These are phyloP conservation scores for Botia kubotai DNA, from an alignment of 2,797 vertebrate species.

Conservation along the genomic window DNA sequence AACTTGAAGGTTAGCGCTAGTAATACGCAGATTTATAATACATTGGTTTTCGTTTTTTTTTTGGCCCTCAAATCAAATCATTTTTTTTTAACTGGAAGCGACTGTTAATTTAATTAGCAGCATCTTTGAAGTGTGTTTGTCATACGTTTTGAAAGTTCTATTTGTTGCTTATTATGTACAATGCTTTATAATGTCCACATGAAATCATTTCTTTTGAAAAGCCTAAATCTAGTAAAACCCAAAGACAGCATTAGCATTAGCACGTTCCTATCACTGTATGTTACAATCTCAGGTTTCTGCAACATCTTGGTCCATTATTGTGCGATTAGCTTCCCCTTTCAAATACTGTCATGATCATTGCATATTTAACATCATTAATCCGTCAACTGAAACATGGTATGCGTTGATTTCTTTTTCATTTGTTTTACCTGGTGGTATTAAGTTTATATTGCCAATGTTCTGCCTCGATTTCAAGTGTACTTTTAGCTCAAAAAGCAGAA, in stretches of 20 bases:
- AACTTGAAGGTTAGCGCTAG: slow-evolving; percentile 27
- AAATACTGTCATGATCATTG: background rate
- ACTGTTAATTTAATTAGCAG: slow-evolving; percentile 21
- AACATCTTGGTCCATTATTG: slow-evolving; percentile 28
- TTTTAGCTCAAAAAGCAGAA: slow-evolving; percentile 24
- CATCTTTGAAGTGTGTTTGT: slow-evolving; percentile 16
- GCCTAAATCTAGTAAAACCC: slow-evolving; percentile 44
- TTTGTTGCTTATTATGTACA: slow-evolving; percentile 12
- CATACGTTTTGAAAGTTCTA: slow-evolving; percentile 6
- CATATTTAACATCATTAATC: slow-evolving; percentile 19
- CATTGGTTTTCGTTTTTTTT: slow-evolving; percentile 17
- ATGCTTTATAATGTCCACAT: slow-evolving; percentile 25
- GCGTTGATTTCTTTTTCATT: background rate
- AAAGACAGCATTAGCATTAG: slow-evolving; percentile 46
- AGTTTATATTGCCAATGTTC: slow-evolving; percentile 14
- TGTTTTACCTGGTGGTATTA: background rate
- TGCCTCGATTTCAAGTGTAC: slow-evolving; percentile 27
- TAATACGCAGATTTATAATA: slow-evolving; percentile 1
- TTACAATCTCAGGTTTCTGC: slow-evolving; percentile 47
- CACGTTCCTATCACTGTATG: slow-evolving; percentile 42
- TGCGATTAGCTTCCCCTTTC: slow-evolving; percentile 24
- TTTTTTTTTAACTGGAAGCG: background rate
- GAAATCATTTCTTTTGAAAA: slow-evolving; percentile 35
- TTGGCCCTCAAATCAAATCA: slow-evolving; percentile 7
- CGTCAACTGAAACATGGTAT: slow-evolving; percentile 5